Base-by-base conservation (phyloP, 2,113 vertebrate species). In the Hyaena hyaena region DNA sequence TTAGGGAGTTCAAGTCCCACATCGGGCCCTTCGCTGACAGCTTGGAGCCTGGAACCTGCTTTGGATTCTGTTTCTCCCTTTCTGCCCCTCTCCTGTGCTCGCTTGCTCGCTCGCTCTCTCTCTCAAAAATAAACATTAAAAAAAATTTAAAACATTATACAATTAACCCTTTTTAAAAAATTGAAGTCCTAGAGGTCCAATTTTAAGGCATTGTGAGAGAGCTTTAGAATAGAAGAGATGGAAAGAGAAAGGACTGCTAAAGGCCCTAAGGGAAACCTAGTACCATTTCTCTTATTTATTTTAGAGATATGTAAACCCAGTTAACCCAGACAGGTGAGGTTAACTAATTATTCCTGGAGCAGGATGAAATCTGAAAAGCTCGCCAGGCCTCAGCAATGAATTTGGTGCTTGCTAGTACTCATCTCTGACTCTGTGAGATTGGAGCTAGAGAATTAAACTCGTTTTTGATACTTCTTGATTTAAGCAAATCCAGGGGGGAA, bases 381-480 rank as follows among this genome's bases (percentile, higher is more conserved):
- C 58, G 68, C 45, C 45, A 88, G 68, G 48, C 76, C 58, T 85
- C 28, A 26, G 31, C 55, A 48, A 21, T 79, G 81, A 55, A 63
- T 26, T 53, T 19, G 58, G 16, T 93, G 43, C 87, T 86, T 90
- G 11, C 31, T 90, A 81, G 53, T 53, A 68, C 33, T 90, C 17
- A 16, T n/a, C 23, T 73, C 45, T 65, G 2, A 81, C 21, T 50
- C 35, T 61, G 5, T 65, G 53, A 92, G 28, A 88, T 71, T 4
- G 10, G 12, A 97, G 84, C 45, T 53, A 66, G 33, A 50, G 14
- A 94, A 84, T 16, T 93, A 33, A 91, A 83, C 73, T 93, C 45
- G 8, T 23, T 69, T 92, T 82, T 66, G 23, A 35, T 73, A 85
- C 21, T 55, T 66, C 16, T 50, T 82, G 48, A 74, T 90, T 80